Base-by-base conservation (phyloP, 2,797 vertebrate genomes). In the Percopsis omiscomaycus region DNA sequence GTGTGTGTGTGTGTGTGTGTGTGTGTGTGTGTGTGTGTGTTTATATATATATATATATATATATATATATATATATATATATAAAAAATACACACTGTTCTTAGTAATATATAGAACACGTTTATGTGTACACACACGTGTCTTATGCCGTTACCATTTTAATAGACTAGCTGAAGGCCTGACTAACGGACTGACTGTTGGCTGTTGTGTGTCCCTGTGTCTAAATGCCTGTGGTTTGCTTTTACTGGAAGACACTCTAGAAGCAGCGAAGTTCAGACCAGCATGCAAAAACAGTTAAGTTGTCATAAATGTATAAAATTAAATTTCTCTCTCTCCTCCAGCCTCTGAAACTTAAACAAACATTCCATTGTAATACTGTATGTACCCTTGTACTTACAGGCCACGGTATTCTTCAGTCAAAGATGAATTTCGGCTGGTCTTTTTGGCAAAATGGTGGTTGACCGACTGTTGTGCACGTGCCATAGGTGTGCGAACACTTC, bases 151-250 rank as follows among this genome's bases (percentile, higher is more conserved):
- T 42, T 42, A 42, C 37, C 37, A 15, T 22, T 15, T 15, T 27
- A 15, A 27, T 9, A 9, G 3, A 15, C 8, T 49, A 14, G 13
- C 10, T 49, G 47, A 49, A 14, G 11, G 49, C 42, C 56, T 75
- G 69, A 64, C 51, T 10, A 66, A 49, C 53, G 49, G 64, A 66
- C 32, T 16, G 59, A 32, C 55, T 54, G 29, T 47, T 13, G 64
- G 37, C 37, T 42, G 37, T 37, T 65, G 58, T 27, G 46, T 68
- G 67, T 74, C 64, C 59, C 57, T 81, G 50, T 22, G 73, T 79
- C 65, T 10, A 68, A 74, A 82, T 81, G 62, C 55, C 77, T 77
- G 83, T 2, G 66, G 78, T 75, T 77, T 57, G 10, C 55, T 55
- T 70, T 82, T 72, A 76, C 59, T 54, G 27, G 46, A 49, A 61